Conservation (phyloP, 2,113 vertebrate genomes). For the Lasiurus borealis region DNA sequence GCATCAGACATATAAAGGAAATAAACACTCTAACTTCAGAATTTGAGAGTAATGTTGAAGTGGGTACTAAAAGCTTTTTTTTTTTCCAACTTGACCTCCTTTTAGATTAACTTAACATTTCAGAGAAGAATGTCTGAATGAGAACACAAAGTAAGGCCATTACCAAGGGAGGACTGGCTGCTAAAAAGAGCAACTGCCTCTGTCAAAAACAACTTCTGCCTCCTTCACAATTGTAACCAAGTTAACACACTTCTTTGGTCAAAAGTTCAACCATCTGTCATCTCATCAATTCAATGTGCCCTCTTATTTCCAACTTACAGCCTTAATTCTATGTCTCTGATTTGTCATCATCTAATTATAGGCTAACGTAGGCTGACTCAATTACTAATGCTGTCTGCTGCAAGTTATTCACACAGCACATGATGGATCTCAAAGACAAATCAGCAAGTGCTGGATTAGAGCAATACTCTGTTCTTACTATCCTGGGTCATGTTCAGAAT, state of each 20-base stretch:
- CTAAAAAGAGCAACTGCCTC: not conserved
- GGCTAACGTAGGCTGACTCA: constrained; percentile 83
- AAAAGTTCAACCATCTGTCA: constrained; percentile 57
- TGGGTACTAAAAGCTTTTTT: constrained; percentile 13
- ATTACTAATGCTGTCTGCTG: constrained; percentile 83
- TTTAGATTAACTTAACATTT: constrained; percentile 32
- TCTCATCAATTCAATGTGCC: constrained; percentile 49
- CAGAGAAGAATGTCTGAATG: constrained; percentile 22
- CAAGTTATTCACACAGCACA: constrained; percentile 83
- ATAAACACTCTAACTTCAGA: not conserved
- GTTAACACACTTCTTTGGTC: constrained; percentile 28
- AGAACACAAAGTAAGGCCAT: constrained; percentile 21
- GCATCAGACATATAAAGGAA: not conserved
- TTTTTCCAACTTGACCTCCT: not conserved
- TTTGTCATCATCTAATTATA: constrained; percentile 86
- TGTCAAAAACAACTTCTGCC: constrained; percentile 13
- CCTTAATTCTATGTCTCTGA: constrained; percentile 81
- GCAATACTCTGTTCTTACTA: not conserved
- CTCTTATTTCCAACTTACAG: constrained; percentile 81
- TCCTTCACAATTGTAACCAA: constrained; percentile 37
- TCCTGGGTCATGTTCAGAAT: constrained; percentile 1
- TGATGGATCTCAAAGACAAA: constrained; percentile 75
- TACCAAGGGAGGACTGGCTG: not conserved
- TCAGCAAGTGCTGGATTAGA: constrained; percentile 79
- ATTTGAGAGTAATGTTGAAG: not conserved